Evolutionary conservation across 2,113 vertebrate genomes (phyloP), one percentile per base, ranked within the genome.

Genomic region (Atrichornis clamosus): DNA sequence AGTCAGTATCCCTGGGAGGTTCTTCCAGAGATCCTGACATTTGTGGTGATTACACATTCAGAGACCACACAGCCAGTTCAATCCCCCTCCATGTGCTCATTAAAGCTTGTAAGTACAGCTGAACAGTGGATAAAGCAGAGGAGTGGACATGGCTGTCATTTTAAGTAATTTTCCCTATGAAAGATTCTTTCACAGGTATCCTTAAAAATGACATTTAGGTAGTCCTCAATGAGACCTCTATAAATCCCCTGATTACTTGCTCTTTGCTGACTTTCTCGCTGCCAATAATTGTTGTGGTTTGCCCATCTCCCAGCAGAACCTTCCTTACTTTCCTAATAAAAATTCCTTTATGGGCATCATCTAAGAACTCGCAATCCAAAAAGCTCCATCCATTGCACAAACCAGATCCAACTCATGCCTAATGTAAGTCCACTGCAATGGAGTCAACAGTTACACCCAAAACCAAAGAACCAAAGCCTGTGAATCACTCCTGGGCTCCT

Each of bases 321-420:
- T 75, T 86, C 49, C 86, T 93, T 30, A 49, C 82, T 88, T 80
- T 59, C 27, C 86, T 95, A 95, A 97, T 96, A 95, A 95, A 96
- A 90, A 96, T 96, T 95, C 93, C 80, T 90, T 86, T 96, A 93
- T 33, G 90, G 88, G 73, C 88, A 96, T 75, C 93, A 86, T 93
- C 93, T 93, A 78, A 97, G 90, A 89, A 81, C 69, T 78, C 0
- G 0, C 73, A 93, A 96, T 49, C 65, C 92, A 64, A 56, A 88
- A 85, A 81, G 60, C 88, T 89, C 93, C 72, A 87, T 80, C 85
- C 60, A 81, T 94, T 96, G 95, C 92, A 90, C 92, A 95, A 96
- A 94, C 75, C 80, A 86, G 56, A 63, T 86, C 92, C 83, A 94
- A 1, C 79, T 95, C 92, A 90, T 90, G 49, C 73, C 76, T 92